Percentiles rank a stretch among this genome's conserved stretches.
phyloP scores from a whole-genome alignment of 2,113 vertebrate species.

The Bubo blakistoni region DNA sequence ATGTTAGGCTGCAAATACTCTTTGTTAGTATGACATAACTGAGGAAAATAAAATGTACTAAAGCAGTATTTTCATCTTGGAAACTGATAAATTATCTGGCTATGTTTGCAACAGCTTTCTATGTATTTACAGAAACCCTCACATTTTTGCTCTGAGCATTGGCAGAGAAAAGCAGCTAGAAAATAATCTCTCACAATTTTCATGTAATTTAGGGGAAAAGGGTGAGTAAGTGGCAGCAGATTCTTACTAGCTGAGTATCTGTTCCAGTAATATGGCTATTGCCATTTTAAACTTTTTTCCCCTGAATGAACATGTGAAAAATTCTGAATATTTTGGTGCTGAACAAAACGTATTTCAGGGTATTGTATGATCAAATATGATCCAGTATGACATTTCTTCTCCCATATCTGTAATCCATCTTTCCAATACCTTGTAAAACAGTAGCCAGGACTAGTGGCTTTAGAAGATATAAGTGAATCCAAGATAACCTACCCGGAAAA shows the following conservation, averaged over 20 bases:
- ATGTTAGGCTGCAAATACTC: not conserved
- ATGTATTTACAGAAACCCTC: not conserved
- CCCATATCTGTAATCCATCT: not conserved
- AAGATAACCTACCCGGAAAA: not conserved
- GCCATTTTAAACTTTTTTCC: not conserved
- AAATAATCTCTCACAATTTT: not conserved
- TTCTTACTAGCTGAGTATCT: not conserved
- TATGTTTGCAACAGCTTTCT: not conserved
- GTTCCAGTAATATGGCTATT: not conserved
- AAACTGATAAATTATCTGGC: not conserved
- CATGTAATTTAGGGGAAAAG: not conserved
- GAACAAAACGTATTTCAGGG: not conserved
- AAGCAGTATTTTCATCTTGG: not conserved
- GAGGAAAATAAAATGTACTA: not conserved
- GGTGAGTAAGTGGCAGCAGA: not conserved
- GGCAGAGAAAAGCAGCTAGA: not conserved
- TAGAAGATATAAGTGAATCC: not conserved
- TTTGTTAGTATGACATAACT: conserved; percentile 3
- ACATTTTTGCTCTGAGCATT: not conserved
- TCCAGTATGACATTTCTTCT: not conserved
- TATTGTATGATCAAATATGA: not conserved
- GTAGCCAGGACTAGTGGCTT: not conserved
- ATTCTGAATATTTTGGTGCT: not conserved
- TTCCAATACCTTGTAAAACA: not conserved
- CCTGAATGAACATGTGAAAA: not conserved